Percentiles rank a stretch among this genome's conserved stretches.
phyloP scores from a whole-genome alignment of 2,113 vertebrate genomes.

The Notothenia rossii region DNA sequence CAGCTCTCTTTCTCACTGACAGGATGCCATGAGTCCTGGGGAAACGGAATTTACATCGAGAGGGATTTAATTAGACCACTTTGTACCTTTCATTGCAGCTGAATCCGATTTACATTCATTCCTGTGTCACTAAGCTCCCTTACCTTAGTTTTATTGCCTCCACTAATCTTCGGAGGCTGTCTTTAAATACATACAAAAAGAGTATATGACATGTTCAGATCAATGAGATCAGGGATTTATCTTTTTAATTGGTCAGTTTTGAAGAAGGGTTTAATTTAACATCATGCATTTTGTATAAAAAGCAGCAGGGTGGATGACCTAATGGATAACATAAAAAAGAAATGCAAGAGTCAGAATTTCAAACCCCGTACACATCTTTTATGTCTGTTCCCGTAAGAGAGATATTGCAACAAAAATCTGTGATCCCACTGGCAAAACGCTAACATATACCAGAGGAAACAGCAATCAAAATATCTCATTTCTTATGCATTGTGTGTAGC shows the following conservation, averaged over 20 bases:
- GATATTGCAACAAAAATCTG: constrained; percentile 8
- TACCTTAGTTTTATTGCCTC: constrained; percentile 46
- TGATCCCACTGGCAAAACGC: constrained; percentile 8
- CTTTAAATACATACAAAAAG: neutral
- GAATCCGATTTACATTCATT: constrained; percentile 73
- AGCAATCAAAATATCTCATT: constrained; percentile 27
- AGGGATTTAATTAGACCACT: constrained; percentile 76
- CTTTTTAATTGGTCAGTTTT: constrained; percentile 10
- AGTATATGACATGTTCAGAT: constrained; percentile 1
- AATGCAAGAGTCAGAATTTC: neutral
- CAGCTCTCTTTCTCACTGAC: constrained; percentile 63
- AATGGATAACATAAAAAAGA: neutral
- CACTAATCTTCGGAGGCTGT: constrained; percentile 54
- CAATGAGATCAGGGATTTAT: constrained; percentile 21
- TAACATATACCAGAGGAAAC: constrained; percentile 11
- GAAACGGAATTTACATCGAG: constrained; percentile 73
- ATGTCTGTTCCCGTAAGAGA: constrained; percentile 2
- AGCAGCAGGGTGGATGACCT: neutral
- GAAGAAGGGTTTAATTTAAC: neutral
- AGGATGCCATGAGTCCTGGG: constrained; percentile 61
- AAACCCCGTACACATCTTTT: neutral
- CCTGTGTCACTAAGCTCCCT: constrained; percentile 56
- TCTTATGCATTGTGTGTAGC: constrained; percentile 27
- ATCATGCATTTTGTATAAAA: neutral
- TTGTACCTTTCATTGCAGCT: constrained; percentile 72